Conservation (phyloP, 2,888 invertebrate species). For the Pyralis farinalis region DNA sequence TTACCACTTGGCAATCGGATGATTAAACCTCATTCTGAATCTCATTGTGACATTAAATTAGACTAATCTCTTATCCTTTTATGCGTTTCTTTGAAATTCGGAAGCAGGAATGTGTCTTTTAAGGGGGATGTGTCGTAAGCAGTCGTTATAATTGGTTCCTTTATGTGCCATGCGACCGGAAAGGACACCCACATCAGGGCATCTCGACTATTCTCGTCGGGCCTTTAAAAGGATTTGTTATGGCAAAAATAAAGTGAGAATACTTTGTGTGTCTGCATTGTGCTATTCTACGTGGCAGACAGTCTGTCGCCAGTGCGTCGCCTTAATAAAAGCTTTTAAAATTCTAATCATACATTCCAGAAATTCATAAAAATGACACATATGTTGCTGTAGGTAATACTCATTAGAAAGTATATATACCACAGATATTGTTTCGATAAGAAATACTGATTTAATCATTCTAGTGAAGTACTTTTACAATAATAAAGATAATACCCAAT, state of each 20-base stretch:
- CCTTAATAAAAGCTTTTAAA: conserved; percentile 21
- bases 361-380: too few relatives aligned
- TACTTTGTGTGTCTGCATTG: conserved; percentile 45
- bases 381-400: conserved; percentile 8
- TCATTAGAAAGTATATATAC: conserved; percentile 16
- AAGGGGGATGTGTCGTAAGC: conserved; percentile 43
- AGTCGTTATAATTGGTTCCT: conserved; percentile 72
- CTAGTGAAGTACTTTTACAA: conserved; percentile 66
- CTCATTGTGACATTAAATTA: conserved; percentile 48
- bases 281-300: conserved; percentile 53
- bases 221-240: conserved; percentile 68
- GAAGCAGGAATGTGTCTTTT: conserved; percentile 61
- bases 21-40: conserved; percentile 24
- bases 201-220: conserved; percentile 36
- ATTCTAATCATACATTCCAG: not conserved
- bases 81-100: conserved; percentile 66
- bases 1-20: too few relatives aligned
- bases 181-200: conserved; percentile 67
- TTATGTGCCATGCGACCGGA: conserved; percentile 62
- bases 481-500: conserved; percentile 72
- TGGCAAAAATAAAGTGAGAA: conserved; percentile 55
- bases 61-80: conserved; percentile 58
- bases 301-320: conserved; percentile 51
- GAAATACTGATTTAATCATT: conserved; percentile 67
- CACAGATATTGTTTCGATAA: conserved; percentile 47